These are phyloP conservation scores for Brachirus orientalis DNA, from an alignment of 2,113 vertebrate genomes.

Conservation along the genomic window DNA sequence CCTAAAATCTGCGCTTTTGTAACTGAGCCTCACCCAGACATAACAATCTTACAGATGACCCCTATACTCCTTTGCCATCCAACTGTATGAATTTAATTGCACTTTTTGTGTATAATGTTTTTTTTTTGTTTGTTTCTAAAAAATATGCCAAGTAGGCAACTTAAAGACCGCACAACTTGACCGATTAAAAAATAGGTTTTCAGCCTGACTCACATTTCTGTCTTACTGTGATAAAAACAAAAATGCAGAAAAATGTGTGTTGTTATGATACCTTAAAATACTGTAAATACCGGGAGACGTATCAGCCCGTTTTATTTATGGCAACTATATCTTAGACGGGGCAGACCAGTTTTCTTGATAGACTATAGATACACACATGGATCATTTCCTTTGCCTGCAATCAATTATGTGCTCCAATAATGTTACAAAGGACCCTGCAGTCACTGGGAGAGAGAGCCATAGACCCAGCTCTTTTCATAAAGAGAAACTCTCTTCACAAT, in stretches of 20 bases:
- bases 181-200: neutral
- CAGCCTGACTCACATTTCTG: neutral
- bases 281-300: neutral
- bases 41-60: constrained; percentile 17
- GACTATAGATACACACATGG: constrained; percentile 67
- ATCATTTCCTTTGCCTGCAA: constrained; percentile 67
- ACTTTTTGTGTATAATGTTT: neutral
- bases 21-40: neutral
- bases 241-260: neutral
- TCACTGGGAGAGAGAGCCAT: constrained; percentile 22
- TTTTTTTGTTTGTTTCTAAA: constrained; percentile 18
- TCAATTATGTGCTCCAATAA: constrained; percentile 71
- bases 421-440: constrained; percentile 38
- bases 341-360: constrained; percentile 24
- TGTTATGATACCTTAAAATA: neutral
- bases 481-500: constrained; percentile 16
- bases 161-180: constrained; percentile 15
- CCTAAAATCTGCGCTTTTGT: neutral
- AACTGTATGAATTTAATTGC: constrained; percentile 30
- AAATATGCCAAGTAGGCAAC: constrained; percentile 12
- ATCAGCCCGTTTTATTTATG: constrained; percentile 13
- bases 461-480: constrained; percentile 20
- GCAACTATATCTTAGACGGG: constrained; percentile 21
- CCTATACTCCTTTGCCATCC: constrained; percentile 8
- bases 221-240: neutral